These are phyloP conservation scores for human (Homo sapiens) DNA, from an alignment of 2,113 vertebrate species.

Conservation along the genomic window DNA sequence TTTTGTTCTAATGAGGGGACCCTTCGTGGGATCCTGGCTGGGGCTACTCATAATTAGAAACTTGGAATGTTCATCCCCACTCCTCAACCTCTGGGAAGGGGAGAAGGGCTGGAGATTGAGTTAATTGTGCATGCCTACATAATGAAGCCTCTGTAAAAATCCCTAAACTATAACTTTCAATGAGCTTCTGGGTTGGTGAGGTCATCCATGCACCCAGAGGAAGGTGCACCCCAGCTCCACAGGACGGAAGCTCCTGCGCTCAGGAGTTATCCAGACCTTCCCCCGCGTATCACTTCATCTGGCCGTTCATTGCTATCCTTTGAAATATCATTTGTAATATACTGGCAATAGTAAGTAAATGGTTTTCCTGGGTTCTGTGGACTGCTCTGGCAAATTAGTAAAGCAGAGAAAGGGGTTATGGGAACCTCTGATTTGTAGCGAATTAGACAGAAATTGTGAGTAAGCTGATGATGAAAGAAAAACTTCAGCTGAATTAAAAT, in stretches of 20 bases:
- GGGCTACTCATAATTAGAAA: not conserved
- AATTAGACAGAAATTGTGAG: not conserved
- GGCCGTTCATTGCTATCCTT: not conserved
- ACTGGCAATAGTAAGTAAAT: not conserved
- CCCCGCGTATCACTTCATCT: not conserved
- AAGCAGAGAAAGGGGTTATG: not conserved
- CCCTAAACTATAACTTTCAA: not conserved
- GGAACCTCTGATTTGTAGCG: not conserved
- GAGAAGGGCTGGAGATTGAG: not conserved
- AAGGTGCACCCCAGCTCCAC: not conserved
- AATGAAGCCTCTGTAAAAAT: not conserved
- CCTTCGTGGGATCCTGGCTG: not conserved
- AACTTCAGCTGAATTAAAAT: no score
- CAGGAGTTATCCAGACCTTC: not conserved
- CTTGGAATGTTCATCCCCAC: not conserved
- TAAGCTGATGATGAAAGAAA: not conserved
- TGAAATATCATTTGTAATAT: not conserved
- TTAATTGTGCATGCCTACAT: not conserved
- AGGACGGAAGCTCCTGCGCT: not conserved
- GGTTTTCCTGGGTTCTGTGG: not conserved
- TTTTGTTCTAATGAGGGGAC: not conserved
- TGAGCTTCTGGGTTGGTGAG: not conserved
- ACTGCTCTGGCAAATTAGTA: not conserved
- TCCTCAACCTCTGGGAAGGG: not conserved
- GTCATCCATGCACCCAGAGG: not conserved